Conservation (phyloP, 2,888 invertebrate genomes). For the Lepidochrysops patricia region DNA sequence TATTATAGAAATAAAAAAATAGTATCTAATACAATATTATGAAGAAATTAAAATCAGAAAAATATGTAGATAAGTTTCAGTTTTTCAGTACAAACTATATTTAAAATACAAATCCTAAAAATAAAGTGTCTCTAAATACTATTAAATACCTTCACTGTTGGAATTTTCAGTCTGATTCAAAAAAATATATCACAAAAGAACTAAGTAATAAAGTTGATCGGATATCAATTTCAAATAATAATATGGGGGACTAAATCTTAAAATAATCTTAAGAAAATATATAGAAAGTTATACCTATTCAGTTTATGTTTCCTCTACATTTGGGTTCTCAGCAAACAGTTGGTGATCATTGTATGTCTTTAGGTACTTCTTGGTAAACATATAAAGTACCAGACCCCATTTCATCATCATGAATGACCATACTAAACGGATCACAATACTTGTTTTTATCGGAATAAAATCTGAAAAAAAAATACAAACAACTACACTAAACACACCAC, state of each 20-base stretch:
- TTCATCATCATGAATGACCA: constrained; percentile 74
- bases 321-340: constrained; percentile 60
- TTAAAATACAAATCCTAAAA: background rate
- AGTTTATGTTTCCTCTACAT: constrained; percentile 59
- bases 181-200: background rate
- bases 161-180: constrained; percentile 14
- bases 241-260: background rate
- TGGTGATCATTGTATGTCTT: constrained; percentile 61
- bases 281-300: constrained; percentile 14
- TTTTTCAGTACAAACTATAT: too few relatives aligned
- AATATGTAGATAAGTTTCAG: background rate
- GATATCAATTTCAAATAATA: background rate
- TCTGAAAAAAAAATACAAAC: constrained; percentile 41
- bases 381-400: constrained; percentile 64
- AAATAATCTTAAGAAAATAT: constrained; percentile 5
- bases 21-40: too few relatives aligned
- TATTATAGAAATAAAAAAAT: too few relatives aligned
- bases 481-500: too few relatives aligned
- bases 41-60: background rate
- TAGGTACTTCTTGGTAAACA: constrained; percentile 55
- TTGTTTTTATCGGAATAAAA: constrained; percentile 56
- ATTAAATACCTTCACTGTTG: constrained; percentile 14
- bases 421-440: constrained; percentile 60
- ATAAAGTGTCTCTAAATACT: background rate
- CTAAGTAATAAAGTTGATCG: background rate